phyloP scores from a whole-genome alignment of 2,113 vertebrate genomes.

The Dolichotis patagonum region DNA sequence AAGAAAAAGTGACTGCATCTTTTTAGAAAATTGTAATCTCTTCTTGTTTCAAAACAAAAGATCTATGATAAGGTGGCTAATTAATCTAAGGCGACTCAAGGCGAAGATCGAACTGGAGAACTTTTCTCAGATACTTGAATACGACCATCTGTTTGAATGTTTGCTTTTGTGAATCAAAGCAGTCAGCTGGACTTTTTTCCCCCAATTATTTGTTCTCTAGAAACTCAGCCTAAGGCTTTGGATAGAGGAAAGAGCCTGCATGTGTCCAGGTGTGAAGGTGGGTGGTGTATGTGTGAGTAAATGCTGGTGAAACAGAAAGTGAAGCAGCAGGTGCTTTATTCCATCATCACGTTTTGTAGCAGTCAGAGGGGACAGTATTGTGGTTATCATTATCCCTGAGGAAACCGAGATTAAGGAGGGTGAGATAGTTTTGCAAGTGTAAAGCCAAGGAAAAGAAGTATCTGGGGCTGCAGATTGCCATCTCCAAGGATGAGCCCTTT shows the following conservation, averaged over 20 bases:
- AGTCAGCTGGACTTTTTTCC: neutral
- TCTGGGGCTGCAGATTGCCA: neutral
- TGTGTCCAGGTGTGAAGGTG: neutral
- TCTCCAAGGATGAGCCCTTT: neutral
- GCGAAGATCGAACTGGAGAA: constrained; percentile 23
- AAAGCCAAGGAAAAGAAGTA: neutral
- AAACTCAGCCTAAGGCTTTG: neutral
- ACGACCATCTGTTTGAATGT: neutral
- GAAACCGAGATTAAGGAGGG: neutral
- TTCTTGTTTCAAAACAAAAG: constrained; percentile 27
- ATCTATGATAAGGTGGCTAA: neutral
- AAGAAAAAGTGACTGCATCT: neutral
- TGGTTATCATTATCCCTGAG: neutral
- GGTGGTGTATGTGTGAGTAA: neutral
- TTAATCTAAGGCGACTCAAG: neutral
- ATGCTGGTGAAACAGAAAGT: neutral
- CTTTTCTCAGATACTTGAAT: neutral
- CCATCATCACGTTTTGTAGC: neutral
- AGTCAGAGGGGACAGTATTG: neutral
- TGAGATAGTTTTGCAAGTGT: neutral
- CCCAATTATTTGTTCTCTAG: neutral
- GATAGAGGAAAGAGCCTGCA: neutral
- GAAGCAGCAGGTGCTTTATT: neutral
- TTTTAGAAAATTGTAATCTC: neutral
- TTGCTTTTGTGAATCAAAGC: constrained; percentile 49